Percentiles rank a stretch among this genome's conserved stretches.
phyloP scores from a whole-genome alignment of 1,140 invertebrate genomes.

The Acromyrmex charruanus region DNA sequence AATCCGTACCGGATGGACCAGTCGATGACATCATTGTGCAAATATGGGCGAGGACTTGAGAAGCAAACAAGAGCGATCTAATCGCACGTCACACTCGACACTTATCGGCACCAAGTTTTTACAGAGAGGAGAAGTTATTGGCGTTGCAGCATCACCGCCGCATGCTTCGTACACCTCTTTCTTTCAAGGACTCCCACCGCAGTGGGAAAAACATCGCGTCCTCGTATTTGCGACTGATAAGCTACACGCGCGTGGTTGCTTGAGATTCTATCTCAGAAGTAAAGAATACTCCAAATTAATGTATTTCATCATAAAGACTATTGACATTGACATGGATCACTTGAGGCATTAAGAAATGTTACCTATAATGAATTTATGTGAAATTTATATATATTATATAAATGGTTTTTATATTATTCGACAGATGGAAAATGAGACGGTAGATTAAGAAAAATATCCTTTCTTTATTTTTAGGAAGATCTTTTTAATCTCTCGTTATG shows the following conservation, averaged over 20 bases:
- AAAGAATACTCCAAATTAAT: background rate
- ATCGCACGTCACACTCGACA: conserved; percentile 71
- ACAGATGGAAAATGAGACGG: background rate
- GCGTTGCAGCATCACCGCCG: conserved; percentile 81
- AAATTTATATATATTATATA: background rate
- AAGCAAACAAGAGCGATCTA: conserved; percentile 82
- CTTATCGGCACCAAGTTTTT: conserved; percentile 76
- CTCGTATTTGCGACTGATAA: conserved; percentile 23
- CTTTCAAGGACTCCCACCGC: conserved; percentile 20
- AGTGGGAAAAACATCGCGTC: conserved; percentile 1
- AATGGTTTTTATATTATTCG: background rate
- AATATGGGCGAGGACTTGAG: conserved; percentile 81
- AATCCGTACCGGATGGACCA: conserved; percentile 82
- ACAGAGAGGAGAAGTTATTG: conserved; percentile 74
- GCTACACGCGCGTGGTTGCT: background rate
- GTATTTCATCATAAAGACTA: background rate
- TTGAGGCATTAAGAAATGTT: background rate
- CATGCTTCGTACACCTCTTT: conserved; percentile 17
- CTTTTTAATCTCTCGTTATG: background rate
- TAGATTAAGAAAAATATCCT: background rate
- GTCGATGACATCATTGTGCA: conserved; percentile 80
- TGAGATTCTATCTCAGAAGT: background rate
- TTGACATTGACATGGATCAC: background rate
- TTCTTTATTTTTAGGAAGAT: background rate
- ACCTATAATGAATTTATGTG: background rate